These are phyloP conservation scores for Huso huso DNA, from an alignment of 2,797 vertebrate species.

Conservation along the genomic window DNA sequence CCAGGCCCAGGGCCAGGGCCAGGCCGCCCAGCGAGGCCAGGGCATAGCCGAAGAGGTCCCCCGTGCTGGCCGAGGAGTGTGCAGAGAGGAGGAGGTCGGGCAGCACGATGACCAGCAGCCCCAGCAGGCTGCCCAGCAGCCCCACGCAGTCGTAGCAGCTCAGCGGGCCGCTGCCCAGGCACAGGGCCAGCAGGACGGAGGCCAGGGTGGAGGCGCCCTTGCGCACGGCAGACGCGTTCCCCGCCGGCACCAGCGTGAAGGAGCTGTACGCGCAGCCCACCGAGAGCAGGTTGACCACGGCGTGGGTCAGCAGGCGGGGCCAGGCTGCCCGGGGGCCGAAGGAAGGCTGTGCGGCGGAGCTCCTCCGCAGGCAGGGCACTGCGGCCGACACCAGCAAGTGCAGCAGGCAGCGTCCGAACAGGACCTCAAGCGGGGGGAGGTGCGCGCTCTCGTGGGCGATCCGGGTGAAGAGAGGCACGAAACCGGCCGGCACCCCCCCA, in stretches of 20 bases:
- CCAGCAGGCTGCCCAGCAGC: conserved; percentile 35
- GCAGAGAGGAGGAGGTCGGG: conserved; percentile 30
- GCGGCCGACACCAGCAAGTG: conserved; percentile 32
- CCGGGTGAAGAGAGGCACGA: conserved; percentile 35
- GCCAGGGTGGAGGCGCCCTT: conserved; percentile 41
- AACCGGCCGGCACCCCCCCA: conserved; percentile 30
- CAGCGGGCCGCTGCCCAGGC: conserved; percentile 24
- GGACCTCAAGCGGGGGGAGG: conserved; percentile 36
- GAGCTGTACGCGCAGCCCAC: conserved; percentile 43
- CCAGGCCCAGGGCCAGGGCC: conserved; percentile 28
- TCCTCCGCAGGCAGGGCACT: conserved; percentile 16
- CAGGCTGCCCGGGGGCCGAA: conserved; percentile 29
- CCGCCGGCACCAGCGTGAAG: conserved; percentile 34
- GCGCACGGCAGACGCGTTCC: conserved; percentile 34
- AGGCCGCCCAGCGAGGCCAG: conserved; percentile 35
- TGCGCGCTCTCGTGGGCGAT: conserved; percentile 36
- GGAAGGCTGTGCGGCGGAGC: conserved; percentile 16
- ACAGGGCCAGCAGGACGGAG: conserved; percentile 30
- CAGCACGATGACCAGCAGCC: conserved; percentile 39
- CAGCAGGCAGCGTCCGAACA: conserved; percentile 32
- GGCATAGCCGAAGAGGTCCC: conserved; percentile 29
- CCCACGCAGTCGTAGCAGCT: conserved; percentile 38
- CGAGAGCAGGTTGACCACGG: conserved; percentile 36
- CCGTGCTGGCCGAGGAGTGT: conserved; percentile 26
- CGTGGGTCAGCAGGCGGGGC: conserved; percentile 23